Base-by-base conservation (phyloP, 2,113 vertebrate species). In the Microtus oregoni region DNA sequence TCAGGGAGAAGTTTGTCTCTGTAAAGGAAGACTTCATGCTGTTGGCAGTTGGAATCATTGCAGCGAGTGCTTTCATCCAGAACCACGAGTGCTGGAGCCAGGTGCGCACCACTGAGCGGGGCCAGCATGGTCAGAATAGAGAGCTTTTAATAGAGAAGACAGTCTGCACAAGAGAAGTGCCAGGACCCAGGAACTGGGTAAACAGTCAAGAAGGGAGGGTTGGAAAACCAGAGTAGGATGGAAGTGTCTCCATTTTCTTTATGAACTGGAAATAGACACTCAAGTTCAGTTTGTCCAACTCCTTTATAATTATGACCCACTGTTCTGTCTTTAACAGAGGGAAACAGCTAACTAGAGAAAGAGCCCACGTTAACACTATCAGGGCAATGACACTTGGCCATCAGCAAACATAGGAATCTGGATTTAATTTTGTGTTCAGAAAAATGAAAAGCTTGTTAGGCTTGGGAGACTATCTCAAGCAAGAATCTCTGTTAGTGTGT, bases 21-120 rank as follows among this genome's bases (percentile, higher is more conserved):
- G 99, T 99, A 91, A 99, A 99, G 78, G 99, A 99, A 98, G 99
- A 99, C 97, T 99, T 97, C 96, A 99, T 99, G 99, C 99, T 99
- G 1, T 97, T 99, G 90, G 99, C 99, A 38, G 99, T 99, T 20
- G 99, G 98, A 26, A 98, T 99, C 94, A 99, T 99, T 92, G 98
- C 99, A 44, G 98, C 99, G 22, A 99, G 99, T 2, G 97, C 99
- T n/a, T 99, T 99, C 98, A 98, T 99, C 96, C 97, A 98, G 63
- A 98, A 96, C 89, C 89, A 98, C 11, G 93, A 94, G 86, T 98
- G 97, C 7, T 99, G 99, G 99, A 97, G 98, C 81, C 98, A 99
- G 99, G 99, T 99, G 97, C 1, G 96, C 35, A 90, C 41, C 93
- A 72, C 50, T 55, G 52, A 82, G 44, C 82, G 76, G 79, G 79